These are phyloP conservation scores for Xiphorhynchus erythropygius DNA, from an alignment of 2,797 vertebrate species.

Conservation along the genomic window DNA sequence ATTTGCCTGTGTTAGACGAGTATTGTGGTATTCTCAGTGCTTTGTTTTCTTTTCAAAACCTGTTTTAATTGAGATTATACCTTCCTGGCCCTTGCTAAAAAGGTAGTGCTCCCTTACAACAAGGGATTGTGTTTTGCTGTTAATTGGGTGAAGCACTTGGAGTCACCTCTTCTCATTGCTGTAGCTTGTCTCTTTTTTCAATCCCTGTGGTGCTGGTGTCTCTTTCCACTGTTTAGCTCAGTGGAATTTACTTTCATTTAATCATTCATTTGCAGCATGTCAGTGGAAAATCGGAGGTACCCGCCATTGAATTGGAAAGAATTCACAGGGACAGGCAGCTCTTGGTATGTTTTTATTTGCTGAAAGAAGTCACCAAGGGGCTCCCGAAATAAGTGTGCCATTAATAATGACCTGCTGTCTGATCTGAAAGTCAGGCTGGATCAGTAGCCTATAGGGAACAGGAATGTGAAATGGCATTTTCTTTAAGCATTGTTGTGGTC, in stretches of 20 bases:
- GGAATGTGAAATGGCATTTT: neutral
- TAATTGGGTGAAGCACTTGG: neutral
- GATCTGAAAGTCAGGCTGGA: neutral
- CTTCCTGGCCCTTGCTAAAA: neutral
- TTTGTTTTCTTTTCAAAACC: neutral
- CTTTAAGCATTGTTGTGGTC: neutral
- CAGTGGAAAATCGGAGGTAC: slow-evolving; percentile 57
- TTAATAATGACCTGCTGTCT: neutral
- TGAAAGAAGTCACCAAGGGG: neutral
- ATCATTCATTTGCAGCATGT: slow-evolving; percentile 64
- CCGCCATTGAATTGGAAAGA: slow-evolving; percentile 67
- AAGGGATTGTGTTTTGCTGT: neutral
- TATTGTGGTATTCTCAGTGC: neutral
- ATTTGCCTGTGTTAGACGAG: neutral
- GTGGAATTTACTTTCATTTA: slow-evolving; percentile 72
- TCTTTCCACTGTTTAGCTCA: slow-evolving; percentile 66
- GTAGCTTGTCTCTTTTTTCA: neutral
- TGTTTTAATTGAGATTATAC: neutral
- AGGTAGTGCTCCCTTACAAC: neutral
- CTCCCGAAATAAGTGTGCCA: neutral
- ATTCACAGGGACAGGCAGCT: slow-evolving; percentile 34
- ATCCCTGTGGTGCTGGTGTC: slow-evolving; percentile 27
- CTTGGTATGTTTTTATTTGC: slow-evolving; percentile 53
- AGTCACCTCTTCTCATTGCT: neutral
- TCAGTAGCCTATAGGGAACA: neutral